Conservation (phyloP, 2,797 vertebrate genomes). For the Columba guinea region DNA sequence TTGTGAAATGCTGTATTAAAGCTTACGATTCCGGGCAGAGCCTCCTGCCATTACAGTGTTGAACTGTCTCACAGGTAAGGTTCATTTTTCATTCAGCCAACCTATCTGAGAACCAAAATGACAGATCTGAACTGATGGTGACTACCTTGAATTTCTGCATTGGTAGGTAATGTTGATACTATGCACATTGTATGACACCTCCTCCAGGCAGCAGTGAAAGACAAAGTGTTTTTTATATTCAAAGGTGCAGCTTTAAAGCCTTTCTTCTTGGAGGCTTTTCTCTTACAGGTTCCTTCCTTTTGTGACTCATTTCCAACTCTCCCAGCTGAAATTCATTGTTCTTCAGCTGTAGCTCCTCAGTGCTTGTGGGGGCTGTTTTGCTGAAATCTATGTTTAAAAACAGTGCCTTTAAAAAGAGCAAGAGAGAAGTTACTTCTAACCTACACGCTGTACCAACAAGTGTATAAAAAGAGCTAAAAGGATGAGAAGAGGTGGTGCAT, state of each 20-base stretch:
- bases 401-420: not conserved
- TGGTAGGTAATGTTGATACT: not conserved
- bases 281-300: not conserved
- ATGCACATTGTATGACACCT: not conserved
- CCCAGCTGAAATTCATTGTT: not conserved
- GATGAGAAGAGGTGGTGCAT: not conserved
- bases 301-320: not conserved
- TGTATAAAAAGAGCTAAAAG: not conserved
- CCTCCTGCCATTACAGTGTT: accelerated
- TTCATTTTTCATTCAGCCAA: not conserved
- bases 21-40: not conserved
- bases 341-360: not conserved
- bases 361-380: not conserved
- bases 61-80: not conserved
- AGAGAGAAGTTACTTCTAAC: not conserved
- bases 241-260: not conserved
- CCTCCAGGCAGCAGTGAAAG: not conserved
- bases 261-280: not conserved
- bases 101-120: not conserved
- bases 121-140: not conserved
- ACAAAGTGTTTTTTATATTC: not conserved
- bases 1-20: not conserved
- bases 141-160: not conserved
- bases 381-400: not conserved
- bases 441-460: not conserved